Evolutionary conservation across 1,140 invertebrate species (phyloP).

Genomic region (Mercenaria mercenaria): DNA sequence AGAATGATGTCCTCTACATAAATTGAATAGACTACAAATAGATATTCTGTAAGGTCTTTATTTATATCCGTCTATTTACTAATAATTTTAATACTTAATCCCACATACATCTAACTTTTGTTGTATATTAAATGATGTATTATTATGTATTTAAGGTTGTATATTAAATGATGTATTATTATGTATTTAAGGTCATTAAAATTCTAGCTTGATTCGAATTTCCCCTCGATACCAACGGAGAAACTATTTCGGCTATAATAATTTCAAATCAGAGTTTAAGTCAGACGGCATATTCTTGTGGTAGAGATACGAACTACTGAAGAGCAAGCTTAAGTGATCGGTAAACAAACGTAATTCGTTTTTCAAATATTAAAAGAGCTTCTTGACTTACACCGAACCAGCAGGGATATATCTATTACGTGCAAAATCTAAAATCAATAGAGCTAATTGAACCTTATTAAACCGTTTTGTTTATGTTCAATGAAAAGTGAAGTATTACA

Average conservation of each 20-base stretch:
- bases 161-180: neutral
- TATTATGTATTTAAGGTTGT: neutral
- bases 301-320: neutral
- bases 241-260: neutral
- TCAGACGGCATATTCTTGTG: neutral
- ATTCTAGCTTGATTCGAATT: neutral
- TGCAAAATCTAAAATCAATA: conserved; percentile 11
- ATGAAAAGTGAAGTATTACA: neutral
- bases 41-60: too few relatives aligned
- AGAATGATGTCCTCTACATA: too few relatives aligned
- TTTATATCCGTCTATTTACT: too few relatives aligned
- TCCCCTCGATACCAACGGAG: neutral
- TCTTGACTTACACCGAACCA: conserved; percentile 13
- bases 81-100: too few relatives aligned
- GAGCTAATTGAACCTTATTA: conserved; percentile 10
- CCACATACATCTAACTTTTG: too few relatives aligned
- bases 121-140: neutral
- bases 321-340: neutral
- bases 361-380: neutral
- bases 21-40: too few relatives aligned
- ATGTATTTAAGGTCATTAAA: neutral
- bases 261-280: neutral
- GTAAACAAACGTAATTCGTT: conserved; percentile 11
- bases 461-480: conserved; percentile 17
- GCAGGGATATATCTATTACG: neutral